Conservation (phyloP, 2,888 invertebrate species). For the Polylopha cassiicola region DNA sequence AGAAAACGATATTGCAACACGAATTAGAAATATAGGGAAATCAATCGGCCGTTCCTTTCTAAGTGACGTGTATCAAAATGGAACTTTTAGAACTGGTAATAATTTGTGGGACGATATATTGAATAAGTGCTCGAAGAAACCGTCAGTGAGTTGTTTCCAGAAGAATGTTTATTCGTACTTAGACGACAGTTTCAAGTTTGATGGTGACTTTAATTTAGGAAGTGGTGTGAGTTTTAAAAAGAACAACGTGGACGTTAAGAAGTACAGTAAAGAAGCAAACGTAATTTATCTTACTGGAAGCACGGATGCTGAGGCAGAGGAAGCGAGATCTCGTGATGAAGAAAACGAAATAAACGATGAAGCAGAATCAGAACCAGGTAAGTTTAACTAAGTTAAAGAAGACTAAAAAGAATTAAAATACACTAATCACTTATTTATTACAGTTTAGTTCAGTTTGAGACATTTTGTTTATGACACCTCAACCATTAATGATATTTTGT, state of each 20-base stretch:
- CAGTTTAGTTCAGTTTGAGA: too few relatives aligned
- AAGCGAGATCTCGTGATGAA: conserved; percentile 48
- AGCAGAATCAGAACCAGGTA: conserved; percentile 61
- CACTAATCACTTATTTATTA: background rate
- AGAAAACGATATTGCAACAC: conserved; percentile 45
- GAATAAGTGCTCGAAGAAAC: conserved; percentile 81
- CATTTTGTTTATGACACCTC: too few relatives aligned
- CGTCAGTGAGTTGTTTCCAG: conserved; percentile 85
- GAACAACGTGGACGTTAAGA: conserved; percentile 78
- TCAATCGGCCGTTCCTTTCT: conserved; percentile 54
- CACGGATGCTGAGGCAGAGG: conserved; percentile 38
- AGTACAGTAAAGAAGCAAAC: conserved; percentile 75
- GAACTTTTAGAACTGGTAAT: conserved; percentile 78
- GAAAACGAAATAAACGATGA: conserved; percentile 60
- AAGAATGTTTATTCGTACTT: conserved; percentile 86
- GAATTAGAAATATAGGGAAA: conserved; percentile 52
- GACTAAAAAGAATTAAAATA: too few relatives aligned
- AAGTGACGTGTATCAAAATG: conserved; percentile 62
- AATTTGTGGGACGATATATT: conserved; percentile 85
- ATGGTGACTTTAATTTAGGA: conserved; percentile 81
- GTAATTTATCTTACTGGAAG: conserved; percentile 63
- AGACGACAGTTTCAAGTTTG: conserved; percentile 79
- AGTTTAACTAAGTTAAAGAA: conserved; percentile 21
- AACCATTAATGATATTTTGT: too few relatives aligned
- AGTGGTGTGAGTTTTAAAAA: conserved; percentile 80